Base-by-base conservation (phyloP, 2,113 vertebrate species). In the Tenebrosternarchus preto region DNA sequence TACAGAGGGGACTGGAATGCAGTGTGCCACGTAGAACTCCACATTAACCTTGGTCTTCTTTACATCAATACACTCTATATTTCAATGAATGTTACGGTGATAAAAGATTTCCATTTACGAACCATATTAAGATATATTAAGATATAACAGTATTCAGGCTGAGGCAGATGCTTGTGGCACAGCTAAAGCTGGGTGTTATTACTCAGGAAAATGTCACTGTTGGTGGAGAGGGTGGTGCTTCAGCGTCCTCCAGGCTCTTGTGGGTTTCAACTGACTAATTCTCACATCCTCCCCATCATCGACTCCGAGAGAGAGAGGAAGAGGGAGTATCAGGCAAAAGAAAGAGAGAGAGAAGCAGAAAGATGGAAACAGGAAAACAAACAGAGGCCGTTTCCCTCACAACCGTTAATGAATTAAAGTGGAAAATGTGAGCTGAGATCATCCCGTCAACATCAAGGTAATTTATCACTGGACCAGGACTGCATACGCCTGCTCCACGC, bases 171-270 rank as follows among this genome's bases (percentile, higher is more conserved):
- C 87, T 91, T 85, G 76, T 84, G 88, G 82, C 57, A 19, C 84
- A 89, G 89, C 81, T 8, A 90, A 86, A 76, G 22, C 84, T 57
- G 82, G 77, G 57, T 76, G 72, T 90, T 88, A 90, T 86, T 83
- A 82, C 84, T 80, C 81, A 83, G 80, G 85, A 89, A 89, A 91
- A 91, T 92, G 91, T 90, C 90, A 91, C 82, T 88, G 86, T 88
- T 91, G 91, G 89, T 90, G 91, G 85, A 85, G 84, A 90, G 82
- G 86, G 85, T 77, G 77, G 77, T 81, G 74, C 29, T 29, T 59
- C 69, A 55, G 57, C 69, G 76, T 66, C 82, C 82, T 82, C 20
- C 31, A 31, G 66, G 36, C 83, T 84, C 83, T 78, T 80, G 77
- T 56, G 78, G 82, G 82, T 82, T 87, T 85, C 31, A 16, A 50